Conservation (phyloP, 1,140 invertebrate genomes). For the Chrysopa pallens region DNA sequence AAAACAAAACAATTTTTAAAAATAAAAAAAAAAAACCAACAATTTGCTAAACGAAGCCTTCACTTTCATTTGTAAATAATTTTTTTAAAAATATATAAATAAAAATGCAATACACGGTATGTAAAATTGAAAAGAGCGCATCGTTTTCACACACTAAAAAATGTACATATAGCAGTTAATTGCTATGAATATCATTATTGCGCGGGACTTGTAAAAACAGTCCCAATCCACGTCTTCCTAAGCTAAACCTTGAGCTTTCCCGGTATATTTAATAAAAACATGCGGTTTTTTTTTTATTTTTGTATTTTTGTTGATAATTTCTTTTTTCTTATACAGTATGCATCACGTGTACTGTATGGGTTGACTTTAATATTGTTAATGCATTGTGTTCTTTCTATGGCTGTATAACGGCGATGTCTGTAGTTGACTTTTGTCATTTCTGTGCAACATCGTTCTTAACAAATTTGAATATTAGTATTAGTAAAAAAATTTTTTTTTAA, state of each 20-base stretch:
- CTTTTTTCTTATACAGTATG: background rate
- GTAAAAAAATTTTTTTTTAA: no score
- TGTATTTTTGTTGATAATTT: background rate
- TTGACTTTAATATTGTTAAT: background rate
- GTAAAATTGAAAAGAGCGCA: conserved; percentile 7
- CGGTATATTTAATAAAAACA: background rate
- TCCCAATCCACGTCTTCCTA: background rate
- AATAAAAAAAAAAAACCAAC: no score
- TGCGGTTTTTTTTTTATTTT: background rate
- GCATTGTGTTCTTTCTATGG: background rate
- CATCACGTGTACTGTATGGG: background rate
- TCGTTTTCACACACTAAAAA: conserved; percentile 7
- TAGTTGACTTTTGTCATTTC: background rate
- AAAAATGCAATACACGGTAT: background rate
- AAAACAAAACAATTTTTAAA: no score
- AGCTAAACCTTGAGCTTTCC: background rate
- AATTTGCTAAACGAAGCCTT: no score
- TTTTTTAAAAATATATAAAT: background rate
- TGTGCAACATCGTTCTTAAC: background rate
- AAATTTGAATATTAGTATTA: background rate
- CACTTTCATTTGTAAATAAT: no score
- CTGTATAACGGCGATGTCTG: background rate
- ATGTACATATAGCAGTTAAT: conserved; percentile 2
- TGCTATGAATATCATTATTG: no score
- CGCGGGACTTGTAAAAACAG: background rate